These are phyloP conservation scores for Blera fallax DNA, from an alignment of 2,888 invertebrate species.

Conservation along the genomic window DNA sequence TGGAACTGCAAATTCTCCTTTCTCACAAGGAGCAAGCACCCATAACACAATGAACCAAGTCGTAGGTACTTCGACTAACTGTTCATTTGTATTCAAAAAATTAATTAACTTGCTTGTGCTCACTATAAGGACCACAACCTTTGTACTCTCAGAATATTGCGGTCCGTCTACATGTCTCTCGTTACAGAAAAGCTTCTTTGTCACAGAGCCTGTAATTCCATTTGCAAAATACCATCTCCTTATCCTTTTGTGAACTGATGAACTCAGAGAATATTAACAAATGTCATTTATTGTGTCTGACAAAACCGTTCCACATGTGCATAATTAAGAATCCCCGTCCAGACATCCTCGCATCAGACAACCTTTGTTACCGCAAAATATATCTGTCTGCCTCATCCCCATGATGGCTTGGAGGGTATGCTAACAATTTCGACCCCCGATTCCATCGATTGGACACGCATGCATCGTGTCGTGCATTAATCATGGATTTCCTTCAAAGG, in stretches of 20 bases:
- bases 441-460: constrained; percentile 22
- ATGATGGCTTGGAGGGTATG: neutral
- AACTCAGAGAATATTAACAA: neutral
- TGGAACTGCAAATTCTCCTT: too few relatives aligned
- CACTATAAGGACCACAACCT: neutral
- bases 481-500: constrained; percentile 53
- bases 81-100: neutral
- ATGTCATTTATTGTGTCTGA: neutral
- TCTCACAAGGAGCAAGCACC: neutral
- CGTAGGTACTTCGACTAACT: neutral
- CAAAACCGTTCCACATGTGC: neutral
- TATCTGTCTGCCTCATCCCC: neutral
- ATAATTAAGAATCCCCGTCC: neutral
- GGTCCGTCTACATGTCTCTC: neutral
- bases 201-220: neutral
- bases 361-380: neutral
- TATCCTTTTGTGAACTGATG: neutral
- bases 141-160: neutral
- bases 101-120: neutral
- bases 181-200: neutral
- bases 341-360: neutral
- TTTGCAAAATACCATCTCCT: neutral
- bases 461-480: constrained; percentile 55
- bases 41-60: neutral
- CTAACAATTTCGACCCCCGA: constrained; percentile 2